Conservation (phyloP, 2,888 invertebrate genomes). For the Keiferia lycopersicella region DNA sequence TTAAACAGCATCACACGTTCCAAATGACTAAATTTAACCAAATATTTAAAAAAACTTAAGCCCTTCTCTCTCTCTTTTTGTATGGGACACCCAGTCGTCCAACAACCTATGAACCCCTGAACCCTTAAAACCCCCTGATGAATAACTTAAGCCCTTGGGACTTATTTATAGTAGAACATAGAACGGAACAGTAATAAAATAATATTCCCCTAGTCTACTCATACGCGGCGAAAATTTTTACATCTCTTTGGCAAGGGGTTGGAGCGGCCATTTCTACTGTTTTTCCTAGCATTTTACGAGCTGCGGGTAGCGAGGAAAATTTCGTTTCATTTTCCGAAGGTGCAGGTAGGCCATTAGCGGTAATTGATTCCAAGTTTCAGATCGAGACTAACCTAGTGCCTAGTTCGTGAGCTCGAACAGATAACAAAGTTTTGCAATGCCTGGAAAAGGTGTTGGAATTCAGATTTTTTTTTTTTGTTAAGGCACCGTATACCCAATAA, state of each 20-base stretch:
- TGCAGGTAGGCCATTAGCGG: conserved; percentile 2
- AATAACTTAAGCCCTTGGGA: too few species aligned
- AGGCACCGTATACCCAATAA: too few species aligned
- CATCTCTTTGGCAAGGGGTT: not conserved
- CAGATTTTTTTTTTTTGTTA: too few species aligned
- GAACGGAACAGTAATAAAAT: not conserved
- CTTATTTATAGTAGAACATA: not conserved
- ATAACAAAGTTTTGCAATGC: not conserved
- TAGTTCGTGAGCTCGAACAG: not conserved
- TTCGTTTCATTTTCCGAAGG: not conserved
- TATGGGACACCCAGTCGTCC: too few species aligned
- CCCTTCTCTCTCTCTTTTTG: too few species aligned
- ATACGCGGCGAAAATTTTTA: conserved; percentile 5
- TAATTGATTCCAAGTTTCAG: conserved; percentile 5
- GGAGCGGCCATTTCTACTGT: not conserved
- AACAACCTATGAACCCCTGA: too few species aligned
- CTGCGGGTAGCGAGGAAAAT: conserved; percentile 4
- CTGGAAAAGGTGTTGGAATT: not conserved
- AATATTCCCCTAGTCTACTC: not conserved
- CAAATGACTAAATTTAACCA: too few species aligned
- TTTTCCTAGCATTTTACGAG: conserved; percentile 9
- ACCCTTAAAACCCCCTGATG: too few species aligned
- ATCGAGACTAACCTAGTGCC: not conserved
- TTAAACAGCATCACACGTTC: too few species aligned
- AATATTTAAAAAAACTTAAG: too few species aligned